phyloP scores from a whole-genome alignment of 2,888 invertebrate species.

The Parnassius smintheus region DNA sequence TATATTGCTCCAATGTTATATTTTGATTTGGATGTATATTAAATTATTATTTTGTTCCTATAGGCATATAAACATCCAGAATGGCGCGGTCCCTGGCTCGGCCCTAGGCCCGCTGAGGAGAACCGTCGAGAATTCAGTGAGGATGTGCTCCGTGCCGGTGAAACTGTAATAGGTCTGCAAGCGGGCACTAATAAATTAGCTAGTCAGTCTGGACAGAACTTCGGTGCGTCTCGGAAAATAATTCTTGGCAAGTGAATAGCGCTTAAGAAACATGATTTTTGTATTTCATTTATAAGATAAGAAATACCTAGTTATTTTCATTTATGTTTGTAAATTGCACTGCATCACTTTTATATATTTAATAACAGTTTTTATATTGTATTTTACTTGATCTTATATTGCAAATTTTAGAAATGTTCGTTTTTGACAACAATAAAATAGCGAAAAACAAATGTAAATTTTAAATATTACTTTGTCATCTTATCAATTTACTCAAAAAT shows the following conservation, averaged over 20 bases:
- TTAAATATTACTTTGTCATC: no score
- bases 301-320: neutral
- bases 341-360: no score
- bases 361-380: no score
- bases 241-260: constrained; percentile 85
- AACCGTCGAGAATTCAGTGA: constrained; percentile 91
- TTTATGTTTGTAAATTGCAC: no score
- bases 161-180: constrained; percentile 92
- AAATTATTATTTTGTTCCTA: constrained; percentile 1
- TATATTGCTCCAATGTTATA: no score
- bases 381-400: no score
- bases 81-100: constrained; percentile 90
- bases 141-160: constrained; percentile 90
- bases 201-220: constrained; percentile 92
- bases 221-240: constrained; percentile 91
- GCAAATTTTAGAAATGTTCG: no score
- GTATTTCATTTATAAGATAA: constrained; percentile 5
- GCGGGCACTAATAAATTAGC: constrained; percentile 93
- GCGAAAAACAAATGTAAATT: no score
- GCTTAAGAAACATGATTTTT: constrained; percentile 17
- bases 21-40: neutral
- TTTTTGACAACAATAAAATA: no score
- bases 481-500: no score
- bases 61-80: constrained; percentile 91
- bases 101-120: constrained; percentile 93